Percentiles rank a stretch among this genome's conserved stretches.
These are phyloP conservation scores for Drosophila orena DNA, from an alignment of 1,140 invertebrate species.

Conservation along the genomic window DNA sequence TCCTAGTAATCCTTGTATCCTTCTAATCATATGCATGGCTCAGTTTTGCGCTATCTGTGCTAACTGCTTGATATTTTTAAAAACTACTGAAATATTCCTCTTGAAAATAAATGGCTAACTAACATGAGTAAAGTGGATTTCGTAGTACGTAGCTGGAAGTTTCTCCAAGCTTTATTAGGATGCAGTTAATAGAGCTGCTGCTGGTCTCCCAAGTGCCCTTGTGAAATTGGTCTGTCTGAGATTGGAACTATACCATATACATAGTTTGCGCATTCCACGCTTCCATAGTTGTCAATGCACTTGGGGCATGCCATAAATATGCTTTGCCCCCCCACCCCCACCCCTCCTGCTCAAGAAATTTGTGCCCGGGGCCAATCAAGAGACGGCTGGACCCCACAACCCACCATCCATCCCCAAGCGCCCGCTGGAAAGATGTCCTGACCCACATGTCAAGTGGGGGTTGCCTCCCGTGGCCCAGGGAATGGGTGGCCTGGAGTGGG, in stretches of 20 bases:
- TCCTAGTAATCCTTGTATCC: no score
- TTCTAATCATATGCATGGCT: no score
- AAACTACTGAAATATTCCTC: no score
- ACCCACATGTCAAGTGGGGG: slow-evolving; percentile 67
- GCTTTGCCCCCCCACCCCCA: slow-evolving; percentile 8
- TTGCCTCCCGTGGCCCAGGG: background rate
- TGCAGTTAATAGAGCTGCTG: background rate
- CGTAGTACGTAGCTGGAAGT: background rate
- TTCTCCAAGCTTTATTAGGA: background rate
- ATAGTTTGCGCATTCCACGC: slow-evolving; percentile 17
- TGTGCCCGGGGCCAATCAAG: slow-evolving; percentile 47
- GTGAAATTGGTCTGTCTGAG: background rate
- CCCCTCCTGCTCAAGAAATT: background rate
- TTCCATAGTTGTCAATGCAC: slow-evolving; percentile 24
- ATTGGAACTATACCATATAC: background rate
- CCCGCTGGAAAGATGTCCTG: slow-evolving; percentile 33
- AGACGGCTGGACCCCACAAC: background rate
- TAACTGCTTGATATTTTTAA: no score
- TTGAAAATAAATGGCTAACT: no score
- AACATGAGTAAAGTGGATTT: no score
- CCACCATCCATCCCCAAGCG: slow-evolving; percentile 5
- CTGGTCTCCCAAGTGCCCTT: slow-evolving; percentile 22
- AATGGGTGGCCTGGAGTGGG: background rate
- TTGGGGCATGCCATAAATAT: slow-evolving; percentile 42
- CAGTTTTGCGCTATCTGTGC: no score